A percentile compares a stretch with the other conserved stretches of the same genome.
Evolutionary conservation across 2,797 vertebrate species (phyloP).

Genomic region (Furcifer pardalis): DNA sequence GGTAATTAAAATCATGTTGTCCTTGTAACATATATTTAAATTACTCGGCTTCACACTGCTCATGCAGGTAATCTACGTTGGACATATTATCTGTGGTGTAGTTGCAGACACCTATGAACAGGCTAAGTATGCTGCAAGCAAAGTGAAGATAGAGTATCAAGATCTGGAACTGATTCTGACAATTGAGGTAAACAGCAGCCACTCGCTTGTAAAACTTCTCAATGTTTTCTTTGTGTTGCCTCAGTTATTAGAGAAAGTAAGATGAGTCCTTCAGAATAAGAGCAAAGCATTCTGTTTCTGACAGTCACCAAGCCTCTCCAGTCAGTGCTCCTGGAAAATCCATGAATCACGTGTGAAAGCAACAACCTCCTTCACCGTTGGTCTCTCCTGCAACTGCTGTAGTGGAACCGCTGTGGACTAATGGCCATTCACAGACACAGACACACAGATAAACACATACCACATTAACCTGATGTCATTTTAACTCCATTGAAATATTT

Average conservation of each 20-base stretch:
- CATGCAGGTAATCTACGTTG: constrained; percentile 71
- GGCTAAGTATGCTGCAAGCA: constrained; percentile 56
- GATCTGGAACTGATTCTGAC: constrained; percentile 72
- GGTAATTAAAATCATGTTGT: background rate
- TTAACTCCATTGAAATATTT: no score
- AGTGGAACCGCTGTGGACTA: background rate
- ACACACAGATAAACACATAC: no score
- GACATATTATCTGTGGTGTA: constrained; percentile 69
- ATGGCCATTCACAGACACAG: no score
- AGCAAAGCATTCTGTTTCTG: background rate
- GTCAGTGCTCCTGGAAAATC: background rate
- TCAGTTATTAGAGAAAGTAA: background rate
- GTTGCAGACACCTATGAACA: constrained; percentile 64
- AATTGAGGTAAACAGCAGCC: constrained; percentile 60
- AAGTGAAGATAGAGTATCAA: constrained; percentile 63
- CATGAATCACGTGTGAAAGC: background rate
- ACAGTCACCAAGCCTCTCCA: background rate
- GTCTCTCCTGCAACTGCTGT: no score
- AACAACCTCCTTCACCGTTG: background rate
- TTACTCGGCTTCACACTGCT: background rate
- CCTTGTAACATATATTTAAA: background rate
- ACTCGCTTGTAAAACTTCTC: background rate
- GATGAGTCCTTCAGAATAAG: background rate
- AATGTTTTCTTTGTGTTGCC: background rate
- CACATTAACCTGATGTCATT: no score